These are phyloP conservation scores for Prostheceraeus crozeri DNA, from an alignment of 2,888 invertebrate species.

Conservation along the genomic window DNA sequence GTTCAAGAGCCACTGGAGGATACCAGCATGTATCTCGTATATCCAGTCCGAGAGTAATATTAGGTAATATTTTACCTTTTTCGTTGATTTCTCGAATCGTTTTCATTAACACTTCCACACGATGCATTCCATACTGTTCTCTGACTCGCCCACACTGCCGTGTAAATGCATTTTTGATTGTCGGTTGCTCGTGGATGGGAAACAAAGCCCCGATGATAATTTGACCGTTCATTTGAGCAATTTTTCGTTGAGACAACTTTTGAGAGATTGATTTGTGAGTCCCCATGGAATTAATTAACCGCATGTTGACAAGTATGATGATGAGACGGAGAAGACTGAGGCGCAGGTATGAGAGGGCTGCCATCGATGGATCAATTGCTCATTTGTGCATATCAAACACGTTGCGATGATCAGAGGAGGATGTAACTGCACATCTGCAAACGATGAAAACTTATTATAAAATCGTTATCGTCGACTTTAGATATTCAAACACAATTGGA, in stretches of 20 bases:
- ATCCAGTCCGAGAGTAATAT: slow-evolving; percentile 64
- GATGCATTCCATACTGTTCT: slow-evolving; percentile 70
- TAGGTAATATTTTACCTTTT: slow-evolving; percentile 61
- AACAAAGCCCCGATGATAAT: slow-evolving; percentile 62
- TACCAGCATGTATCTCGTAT: slow-evolving; percentile 76
- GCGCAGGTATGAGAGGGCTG: too few species aligned
- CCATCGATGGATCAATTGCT: too few species aligned
- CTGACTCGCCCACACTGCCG: slow-evolving; percentile 63
- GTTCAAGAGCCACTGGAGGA: slow-evolving; percentile 70
- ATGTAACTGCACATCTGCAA: too few species aligned
- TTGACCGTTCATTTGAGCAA: slow-evolving; percentile 59
- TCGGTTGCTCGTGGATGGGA: slow-evolving; percentile 61
- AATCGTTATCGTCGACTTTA: too few species aligned
- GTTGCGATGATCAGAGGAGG: too few species aligned
- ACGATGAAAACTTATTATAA: too few species aligned
- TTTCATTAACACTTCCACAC: slow-evolving; percentile 61
- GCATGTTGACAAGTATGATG: too few species aligned
- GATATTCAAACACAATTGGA: too few species aligned
- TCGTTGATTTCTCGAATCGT: slow-evolving; percentile 61
- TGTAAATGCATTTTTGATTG: slow-evolving; percentile 46
- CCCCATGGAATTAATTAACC: too few species aligned
- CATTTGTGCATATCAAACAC: too few species aligned
- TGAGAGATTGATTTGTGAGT: too few species aligned
- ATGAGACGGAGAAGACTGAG: too few species aligned
- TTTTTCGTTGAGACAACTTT: slow-evolving; percentile 26